Evolutionary conservation across 2,888 invertebrate genomes (phyloP), one percentile per base, ranked within the genome.

Genomic region (Leistus spinibarbis): DNA sequence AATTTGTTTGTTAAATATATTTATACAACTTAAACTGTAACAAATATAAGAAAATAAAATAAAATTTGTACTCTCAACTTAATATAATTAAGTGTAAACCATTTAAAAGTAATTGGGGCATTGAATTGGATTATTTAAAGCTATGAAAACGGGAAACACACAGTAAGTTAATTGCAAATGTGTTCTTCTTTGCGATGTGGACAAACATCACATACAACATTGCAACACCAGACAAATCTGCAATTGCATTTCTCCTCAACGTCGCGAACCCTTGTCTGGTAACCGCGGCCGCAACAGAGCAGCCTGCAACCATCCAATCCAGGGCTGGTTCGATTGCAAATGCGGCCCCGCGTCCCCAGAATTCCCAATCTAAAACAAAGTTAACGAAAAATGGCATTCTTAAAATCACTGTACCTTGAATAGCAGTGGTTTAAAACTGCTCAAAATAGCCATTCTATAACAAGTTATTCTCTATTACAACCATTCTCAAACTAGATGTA

Each of bases 211-310:
- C 96, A 96, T 81, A 92, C 91, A 1, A 96, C 96, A 79, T 91
- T 89, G 86, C 96, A 96, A 86, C 96, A 96, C 96, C 96, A 96
- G 76, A 95, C 93, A 84, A 96, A 96, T 79, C 92, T 91, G 84
- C 96, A 96, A 82, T 93, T 91, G 86, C 96, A 96, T 84, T 96
- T 95, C 83, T 95, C 95, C 81, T 92, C 92, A 76, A 95, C 93
- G 81, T 95, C 93, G 54, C 92, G 88, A 1, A 95, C 91, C 73
- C 94, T 86, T 3, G 95, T 96, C 83, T 95, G 94, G 86, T 94
- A 95, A 10, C 96, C 96, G 75, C 96, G 89, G 0, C 95, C 96
- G 84, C 96, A 96, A 86, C 96, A 96, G 69, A 96, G 89, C 57
- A 96, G 87, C 13, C 92, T 89, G 84, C 96, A 96, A 17, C 96